Evolutionary conservation across 2,888 invertebrate genomes (phyloP).

Genomic region (Zhuqinia jingwanae): DNA sequence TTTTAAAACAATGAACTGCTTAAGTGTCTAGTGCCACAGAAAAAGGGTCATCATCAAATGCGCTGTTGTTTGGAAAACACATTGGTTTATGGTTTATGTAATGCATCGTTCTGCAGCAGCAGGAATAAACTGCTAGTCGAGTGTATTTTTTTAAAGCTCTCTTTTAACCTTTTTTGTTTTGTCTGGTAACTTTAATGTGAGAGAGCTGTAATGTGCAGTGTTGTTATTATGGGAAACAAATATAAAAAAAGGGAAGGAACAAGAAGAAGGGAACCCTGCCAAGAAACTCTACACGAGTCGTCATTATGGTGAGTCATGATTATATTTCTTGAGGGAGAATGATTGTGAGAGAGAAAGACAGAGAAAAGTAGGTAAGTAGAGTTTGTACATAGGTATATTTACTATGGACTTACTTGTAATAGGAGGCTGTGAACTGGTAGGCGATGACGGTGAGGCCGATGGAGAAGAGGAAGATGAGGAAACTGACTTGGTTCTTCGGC

Average conservation of each 20-base stretch:
- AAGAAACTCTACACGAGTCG: slow-evolving; percentile 55
- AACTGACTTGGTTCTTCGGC: slow-evolving; percentile 65
- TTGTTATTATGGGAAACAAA: slow-evolving; percentile 46
- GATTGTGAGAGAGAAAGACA: slow-evolving; percentile 6
- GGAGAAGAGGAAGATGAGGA: slow-evolving; percentile 62
- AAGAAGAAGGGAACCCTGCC: slow-evolving; percentile 60
- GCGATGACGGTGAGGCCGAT: slow-evolving; percentile 57
- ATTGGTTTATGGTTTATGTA: not conserved
- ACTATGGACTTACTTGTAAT: slow-evolving; percentile 66
- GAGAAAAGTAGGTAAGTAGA: not conserved
- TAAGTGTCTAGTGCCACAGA: slow-evolving; percentile 24
- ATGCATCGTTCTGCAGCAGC: not conserved
- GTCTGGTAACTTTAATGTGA: slow-evolving; percentile 6
- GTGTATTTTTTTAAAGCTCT: not conserved
- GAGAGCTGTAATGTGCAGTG: not conserved
- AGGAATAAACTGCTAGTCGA: not conserved
- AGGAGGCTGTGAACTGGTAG: slow-evolving; percentile 64
- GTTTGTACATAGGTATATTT: not conserved
- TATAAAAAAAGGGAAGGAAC: slow-evolving; percentile 43
- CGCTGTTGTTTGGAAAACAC: not conserved
- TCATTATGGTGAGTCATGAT: slow-evolving; percentile 65
- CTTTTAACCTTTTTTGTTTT: slow-evolving; percentile 26
- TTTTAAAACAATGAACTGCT: slow-evolving; percentile 39
- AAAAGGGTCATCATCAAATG: not conserved
- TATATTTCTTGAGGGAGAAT: slow-evolving; percentile 38